phyloP scores from a whole-genome alignment of 2,888 invertebrate species.

The Epistrophe eligans region DNA sequence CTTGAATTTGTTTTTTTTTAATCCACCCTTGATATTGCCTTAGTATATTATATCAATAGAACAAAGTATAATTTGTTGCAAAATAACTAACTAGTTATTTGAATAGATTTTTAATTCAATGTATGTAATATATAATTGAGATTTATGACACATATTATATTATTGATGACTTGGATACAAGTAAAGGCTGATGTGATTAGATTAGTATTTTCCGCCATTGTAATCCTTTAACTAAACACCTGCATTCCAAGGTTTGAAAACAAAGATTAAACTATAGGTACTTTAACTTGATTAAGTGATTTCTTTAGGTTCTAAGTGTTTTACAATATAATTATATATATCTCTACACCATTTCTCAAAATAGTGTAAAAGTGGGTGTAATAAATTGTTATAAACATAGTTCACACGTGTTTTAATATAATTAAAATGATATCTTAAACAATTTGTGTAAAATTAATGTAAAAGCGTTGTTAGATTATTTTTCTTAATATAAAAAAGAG shows the following conservation, averaged over 20 bases:
- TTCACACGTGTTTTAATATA: too few relatives aligned
- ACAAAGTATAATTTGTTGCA: constrained; percentile 10
- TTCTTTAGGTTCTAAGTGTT: background rate
- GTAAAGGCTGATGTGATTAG: background rate
- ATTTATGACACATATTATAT: background rate
- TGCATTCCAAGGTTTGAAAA: background rate
- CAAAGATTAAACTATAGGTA: background rate
- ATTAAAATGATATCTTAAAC: too few relatives aligned
- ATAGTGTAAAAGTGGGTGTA: background rate
- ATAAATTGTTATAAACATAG: background rate
- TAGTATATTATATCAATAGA: background rate
- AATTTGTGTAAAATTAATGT: too few relatives aligned
- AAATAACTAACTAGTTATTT: background rate
- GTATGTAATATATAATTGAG: too few relatives aligned
- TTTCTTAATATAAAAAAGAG: too few relatives aligned
- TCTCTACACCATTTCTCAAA: background rate
- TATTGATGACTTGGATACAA: background rate
- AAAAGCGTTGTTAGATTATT: too few relatives aligned
- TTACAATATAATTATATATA: background rate
- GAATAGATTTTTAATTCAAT: background rate
- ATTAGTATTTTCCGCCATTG: background rate
- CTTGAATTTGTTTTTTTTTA: background rate
- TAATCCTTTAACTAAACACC: constrained; percentile 1
- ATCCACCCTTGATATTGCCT: constrained; percentile 1
- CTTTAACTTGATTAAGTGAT: background rate